Percentiles rank a stretch among this genome's conserved stretches.
Conservation (phyloP, 1,140 invertebrate genomes). For the Zaprionus ghesquierei region DNA sequence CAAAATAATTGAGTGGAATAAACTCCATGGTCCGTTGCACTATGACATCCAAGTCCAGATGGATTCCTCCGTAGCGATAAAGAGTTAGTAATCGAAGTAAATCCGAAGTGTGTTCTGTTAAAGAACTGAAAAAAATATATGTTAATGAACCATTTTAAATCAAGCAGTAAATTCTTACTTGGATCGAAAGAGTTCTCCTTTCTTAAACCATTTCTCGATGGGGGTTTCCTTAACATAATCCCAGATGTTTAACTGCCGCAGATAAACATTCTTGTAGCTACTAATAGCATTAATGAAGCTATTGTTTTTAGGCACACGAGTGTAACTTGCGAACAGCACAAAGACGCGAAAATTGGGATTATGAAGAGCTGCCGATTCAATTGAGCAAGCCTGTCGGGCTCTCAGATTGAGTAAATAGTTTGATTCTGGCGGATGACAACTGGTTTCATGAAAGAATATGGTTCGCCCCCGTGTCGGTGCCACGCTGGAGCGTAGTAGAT, state of each 20-base stretch:
- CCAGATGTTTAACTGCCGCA: constrained; percentile 84
- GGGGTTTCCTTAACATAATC: constrained; percentile 86
- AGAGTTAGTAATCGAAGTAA: not conserved
- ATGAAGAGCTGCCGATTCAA: constrained; percentile 86
- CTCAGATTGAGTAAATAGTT: constrained; percentile 70
- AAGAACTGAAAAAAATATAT: not conserved
- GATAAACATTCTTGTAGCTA: constrained; percentile 85
- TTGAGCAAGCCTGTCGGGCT: constrained; percentile 86
- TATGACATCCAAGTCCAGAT: not conserved
- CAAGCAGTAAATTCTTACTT: constrained; percentile 62
- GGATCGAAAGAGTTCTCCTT: constrained; percentile 84
- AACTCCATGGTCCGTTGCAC: not conserved
- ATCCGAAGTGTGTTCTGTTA: not conserved
- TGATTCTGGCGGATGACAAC: constrained; percentile 62
- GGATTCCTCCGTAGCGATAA: constrained; percentile 1
- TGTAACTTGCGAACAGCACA: constrained; percentile 84
- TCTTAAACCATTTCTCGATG: constrained; percentile 85
- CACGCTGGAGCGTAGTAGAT: constrained; percentile 50
- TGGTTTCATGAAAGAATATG: constrained; percentile 86
- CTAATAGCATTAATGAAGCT: constrained; percentile 81
- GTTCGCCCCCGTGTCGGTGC: constrained; percentile 82
- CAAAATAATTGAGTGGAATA: not conserved
- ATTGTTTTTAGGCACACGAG: constrained; percentile 46
- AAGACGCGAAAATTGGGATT: constrained; percentile 85
- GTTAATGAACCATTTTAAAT: not conserved